Conservation (phyloP, 2,888 invertebrate species). For the Mimachlamys varia region DNA sequence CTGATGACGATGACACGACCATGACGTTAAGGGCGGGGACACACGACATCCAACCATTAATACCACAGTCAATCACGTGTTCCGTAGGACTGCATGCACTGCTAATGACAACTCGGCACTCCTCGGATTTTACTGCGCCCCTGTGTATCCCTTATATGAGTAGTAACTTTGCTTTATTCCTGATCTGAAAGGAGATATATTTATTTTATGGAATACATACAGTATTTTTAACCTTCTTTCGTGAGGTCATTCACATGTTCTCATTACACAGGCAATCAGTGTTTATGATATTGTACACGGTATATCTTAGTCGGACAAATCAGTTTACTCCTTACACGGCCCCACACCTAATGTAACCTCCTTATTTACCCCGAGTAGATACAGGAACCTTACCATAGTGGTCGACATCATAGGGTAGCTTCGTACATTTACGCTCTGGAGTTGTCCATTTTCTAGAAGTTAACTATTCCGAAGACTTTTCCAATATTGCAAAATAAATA, state of each 20-base stretch:
- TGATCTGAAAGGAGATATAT: not conserved
- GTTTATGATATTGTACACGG: not conserved
- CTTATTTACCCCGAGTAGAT: no score
- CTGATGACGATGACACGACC: not conserved
- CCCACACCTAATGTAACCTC: no score
- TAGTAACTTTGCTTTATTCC: constrained; percentile 16
- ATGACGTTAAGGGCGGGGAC: not conserved
- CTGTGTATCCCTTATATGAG: constrained; percentile 18
- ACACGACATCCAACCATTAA: not conserved
- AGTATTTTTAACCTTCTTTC: not conserved
- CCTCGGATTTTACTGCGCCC: constrained; percentile 20
- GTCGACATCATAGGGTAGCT: no score
- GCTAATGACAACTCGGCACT: constrained; percentile 32
- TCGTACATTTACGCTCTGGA: no score
- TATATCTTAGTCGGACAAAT: no score
- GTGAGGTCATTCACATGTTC: not conserved
- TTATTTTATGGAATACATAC: not conserved
- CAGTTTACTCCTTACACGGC: no score
- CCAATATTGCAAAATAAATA: no score
- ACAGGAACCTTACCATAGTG: no score
- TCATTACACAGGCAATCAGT: not conserved
- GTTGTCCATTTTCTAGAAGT: no score
- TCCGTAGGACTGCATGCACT: not conserved
- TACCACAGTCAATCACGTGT: not conserved
- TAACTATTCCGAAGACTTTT: no score